A percentile compares a stretch with the other conserved stretches of the same genome.
These are phyloP conservation scores for Leptosomus discolor DNA, from an alignment of 2,113 vertebrate species.

Conservation along the genomic window DNA sequence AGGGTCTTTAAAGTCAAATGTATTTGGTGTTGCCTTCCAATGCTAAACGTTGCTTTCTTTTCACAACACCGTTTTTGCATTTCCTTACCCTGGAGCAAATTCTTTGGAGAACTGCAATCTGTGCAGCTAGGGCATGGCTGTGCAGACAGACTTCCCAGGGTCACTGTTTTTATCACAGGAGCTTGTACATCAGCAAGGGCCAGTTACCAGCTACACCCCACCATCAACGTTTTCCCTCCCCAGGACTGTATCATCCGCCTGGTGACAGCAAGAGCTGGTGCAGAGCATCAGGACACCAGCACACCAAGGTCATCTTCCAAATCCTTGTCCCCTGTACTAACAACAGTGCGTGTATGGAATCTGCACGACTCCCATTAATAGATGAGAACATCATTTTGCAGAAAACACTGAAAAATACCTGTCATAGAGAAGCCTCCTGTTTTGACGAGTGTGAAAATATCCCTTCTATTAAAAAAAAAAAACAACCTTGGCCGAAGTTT, in stretches of 20 bases:
- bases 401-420: neutral
- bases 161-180: neutral
- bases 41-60: neutral
- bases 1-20: neutral
- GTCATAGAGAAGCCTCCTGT: neutral
- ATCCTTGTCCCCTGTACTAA: neutral
- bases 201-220: neutral
- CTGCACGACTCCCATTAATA: neutral
- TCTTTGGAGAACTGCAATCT: neutral
- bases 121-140: neutral
- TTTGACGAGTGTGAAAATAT: neutral
- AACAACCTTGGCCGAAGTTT: neutral
- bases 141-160: neutral
- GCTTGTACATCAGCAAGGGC: neutral
- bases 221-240: neutral
- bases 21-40: neutral
- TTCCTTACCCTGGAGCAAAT: neutral
- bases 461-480: neutral
- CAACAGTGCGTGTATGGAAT: rapidly evolving
- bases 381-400: neutral
- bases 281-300: neutral
- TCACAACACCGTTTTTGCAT: neutral
- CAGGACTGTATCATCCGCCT: neutral
- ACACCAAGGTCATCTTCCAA: neutral
- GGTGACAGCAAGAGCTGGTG: neutral